These are phyloP conservation scores for Acanthis flammea DNA, from an alignment of 2,797 vertebrate genomes.

Conservation along the genomic window DNA sequence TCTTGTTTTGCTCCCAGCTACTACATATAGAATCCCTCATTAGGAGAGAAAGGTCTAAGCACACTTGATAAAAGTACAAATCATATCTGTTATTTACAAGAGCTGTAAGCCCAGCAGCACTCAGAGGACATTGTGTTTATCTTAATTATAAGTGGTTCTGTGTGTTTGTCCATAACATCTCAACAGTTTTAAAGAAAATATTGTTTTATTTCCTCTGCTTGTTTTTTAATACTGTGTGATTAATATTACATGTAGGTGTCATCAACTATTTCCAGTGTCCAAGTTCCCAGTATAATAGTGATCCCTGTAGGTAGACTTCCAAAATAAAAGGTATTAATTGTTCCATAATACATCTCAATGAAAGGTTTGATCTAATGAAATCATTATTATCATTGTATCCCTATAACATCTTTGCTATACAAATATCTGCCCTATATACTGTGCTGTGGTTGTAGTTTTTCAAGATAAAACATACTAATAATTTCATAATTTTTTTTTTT, in stretches of 20 bases:
- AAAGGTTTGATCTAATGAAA: background rate
- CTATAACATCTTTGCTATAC: background rate
- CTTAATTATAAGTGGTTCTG: background rate
- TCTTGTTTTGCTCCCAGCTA: slow-evolving; percentile 16
- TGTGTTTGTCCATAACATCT: background rate
- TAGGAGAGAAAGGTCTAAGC: background rate
- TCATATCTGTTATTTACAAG: background rate
- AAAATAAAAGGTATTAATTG: background rate
- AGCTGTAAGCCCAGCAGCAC: background rate
- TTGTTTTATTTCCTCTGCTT: background rate
- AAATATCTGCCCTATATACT: background rate
- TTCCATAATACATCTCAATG: background rate
- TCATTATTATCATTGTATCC: background rate
- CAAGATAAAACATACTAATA: background rate
- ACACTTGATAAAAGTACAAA: background rate
- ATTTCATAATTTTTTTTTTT: background rate
- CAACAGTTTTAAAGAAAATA: background rate
- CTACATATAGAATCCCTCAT: background rate
- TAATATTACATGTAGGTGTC: background rate
- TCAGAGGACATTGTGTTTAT: background rate
- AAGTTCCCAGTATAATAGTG: background rate
- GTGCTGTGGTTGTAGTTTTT: background rate
- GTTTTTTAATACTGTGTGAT: background rate
- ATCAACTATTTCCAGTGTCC: background rate
- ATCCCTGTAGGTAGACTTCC: background rate